These are phyloP conservation scores for Theocolax elegans DNA, from an alignment of 1,140 invertebrate species.

Conservation along the genomic window DNA sequence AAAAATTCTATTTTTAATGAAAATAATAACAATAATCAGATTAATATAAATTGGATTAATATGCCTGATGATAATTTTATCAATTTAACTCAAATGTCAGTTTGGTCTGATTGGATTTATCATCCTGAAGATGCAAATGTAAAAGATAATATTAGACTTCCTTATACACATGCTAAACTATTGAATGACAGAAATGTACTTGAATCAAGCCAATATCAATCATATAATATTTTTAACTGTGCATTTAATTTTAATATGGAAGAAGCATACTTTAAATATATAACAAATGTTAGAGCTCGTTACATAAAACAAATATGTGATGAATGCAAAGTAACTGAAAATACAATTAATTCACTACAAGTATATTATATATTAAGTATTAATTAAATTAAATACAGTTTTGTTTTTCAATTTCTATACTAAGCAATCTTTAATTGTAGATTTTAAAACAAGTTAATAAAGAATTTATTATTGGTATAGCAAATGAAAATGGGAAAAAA, in stretches of 20 bases:
- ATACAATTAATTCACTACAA: slow-evolving; percentile 31
- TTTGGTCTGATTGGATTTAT: slow-evolving; percentile 56
- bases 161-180: slow-evolving; percentile 12
- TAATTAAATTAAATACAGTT: not conserved
- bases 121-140: slow-evolving; percentile 49
- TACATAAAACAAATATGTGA: slow-evolving; percentile 15
- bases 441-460: slow-evolving; percentile 61
- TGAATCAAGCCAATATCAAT: not conserved
- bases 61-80: slow-evolving; percentile 24
- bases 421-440: slow-evolving; percentile 45
- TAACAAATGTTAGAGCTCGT: slow-evolving; percentile 17
- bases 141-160: slow-evolving; percentile 44
- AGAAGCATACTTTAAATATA: not conserved
- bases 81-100: slow-evolving; percentile 44
- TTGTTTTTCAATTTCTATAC: not conserved
- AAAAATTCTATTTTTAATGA: not conserved
- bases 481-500: slow-evolving; percentile 50
- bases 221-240: slow-evolving; percentile 22
- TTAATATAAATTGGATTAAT: slow-evolving; percentile 23
- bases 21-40: slow-evolving; percentile 2
- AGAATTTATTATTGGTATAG: slow-evolving; percentile 59
- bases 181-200: not conserved
- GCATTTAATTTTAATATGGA: no score
- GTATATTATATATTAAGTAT: slow-evolving; percentile 7
- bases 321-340: slow-evolving; percentile 17